phyloP scores from a whole-genome alignment of 2,113 vertebrate species.

The Blennius ocellaris region DNA sequence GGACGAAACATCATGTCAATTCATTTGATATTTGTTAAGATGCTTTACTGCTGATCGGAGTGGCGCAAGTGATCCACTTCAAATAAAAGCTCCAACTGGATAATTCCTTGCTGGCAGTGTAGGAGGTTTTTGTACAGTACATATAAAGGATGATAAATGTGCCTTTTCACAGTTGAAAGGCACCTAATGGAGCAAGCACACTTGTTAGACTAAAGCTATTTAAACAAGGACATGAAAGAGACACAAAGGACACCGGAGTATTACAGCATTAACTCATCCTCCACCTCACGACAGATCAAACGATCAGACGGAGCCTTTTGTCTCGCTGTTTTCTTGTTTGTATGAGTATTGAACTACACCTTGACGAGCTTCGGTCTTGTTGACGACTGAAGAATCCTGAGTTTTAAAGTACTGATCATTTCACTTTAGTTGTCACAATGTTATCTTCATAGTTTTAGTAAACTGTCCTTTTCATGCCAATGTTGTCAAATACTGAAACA shows the following conservation, averaged over 20 bases:
- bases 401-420: too few species aligned
- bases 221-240: slow-evolving; percentile 64
- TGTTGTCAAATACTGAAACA: too few species aligned
- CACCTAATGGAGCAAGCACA: slow-evolving; percentile 67
- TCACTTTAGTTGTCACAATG: too few species aligned
- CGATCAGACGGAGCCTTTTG: slow-evolving; percentile 8
- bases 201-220: slow-evolving; percentile 64
- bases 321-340: slow-evolving; percentile 9
- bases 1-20: background rate
- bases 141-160: slow-evolving; percentile 68
- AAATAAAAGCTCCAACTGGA: slow-evolving; percentile 29
- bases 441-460: too few species aligned
- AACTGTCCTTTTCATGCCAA: too few species aligned
- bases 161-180: slow-evolving; percentile 69
- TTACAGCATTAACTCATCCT: slow-evolving; percentile 57
- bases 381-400: background rate
- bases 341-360: slow-evolving; percentile 12
- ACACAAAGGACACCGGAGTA: slow-evolving; percentile 60
- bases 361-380: background rate
- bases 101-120: slow-evolving; percentile 36
- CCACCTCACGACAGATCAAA: slow-evolving; percentile 46
- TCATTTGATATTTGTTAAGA: background rate
- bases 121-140: slow-evolving; percentile 38
- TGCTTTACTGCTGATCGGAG: slow-evolving; percentile 12
- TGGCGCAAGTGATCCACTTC: background rate